Base-by-base conservation (phyloP, 2,888 invertebrate genomes). In the Apoderus coryli region DNA sequence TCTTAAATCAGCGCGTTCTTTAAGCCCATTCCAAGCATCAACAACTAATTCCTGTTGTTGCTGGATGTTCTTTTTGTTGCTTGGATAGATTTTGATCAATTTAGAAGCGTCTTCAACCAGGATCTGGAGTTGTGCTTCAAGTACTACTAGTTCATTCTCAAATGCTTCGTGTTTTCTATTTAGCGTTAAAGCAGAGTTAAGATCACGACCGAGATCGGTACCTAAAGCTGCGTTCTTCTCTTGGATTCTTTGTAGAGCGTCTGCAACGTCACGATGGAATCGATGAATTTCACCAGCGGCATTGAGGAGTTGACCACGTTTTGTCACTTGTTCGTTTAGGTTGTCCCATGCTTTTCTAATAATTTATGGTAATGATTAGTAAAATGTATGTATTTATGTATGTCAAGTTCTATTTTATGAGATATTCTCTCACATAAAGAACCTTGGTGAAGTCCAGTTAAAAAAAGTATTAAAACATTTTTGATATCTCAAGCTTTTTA, bases 241-340 rank as follows among this genome's bases (percentile, higher is more conserved):
- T 43, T 82, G 85, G 22, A 89, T 90, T 13, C 93, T 67, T 22
- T 84, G 78, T 5, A 89, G 58, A 2, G 90, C 81, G 51, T 95
- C 93, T 12, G 81, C 85, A 2, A 85, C 89, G 59, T 95, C 95
- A 31, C 93, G 74, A 61, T 96, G 95, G 69, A 93, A 96, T 32
- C 92, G 73, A 59, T 96, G 96, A 42, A 96, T 89, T 63, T 95
- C 92, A 6, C 88, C 93, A 2, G 96, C 96, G 1, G 90, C 95
- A 51, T 79, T 76, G 22, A 98, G 63, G 23, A 89, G 78, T 37
- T 80, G 74, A 40, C 86, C 86, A 9, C 95, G 72, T 27, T 81
- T 75, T 44, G 81, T 79, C 34, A 95, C 79, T 51, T 86, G 76
- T 29, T 85, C 80, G 28, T 90, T 66, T 0, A 96, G 69, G 25